Evolutionary conservation across 2,113 vertebrate species (phyloP).

Genomic region (Myocastor coypus): DNA sequence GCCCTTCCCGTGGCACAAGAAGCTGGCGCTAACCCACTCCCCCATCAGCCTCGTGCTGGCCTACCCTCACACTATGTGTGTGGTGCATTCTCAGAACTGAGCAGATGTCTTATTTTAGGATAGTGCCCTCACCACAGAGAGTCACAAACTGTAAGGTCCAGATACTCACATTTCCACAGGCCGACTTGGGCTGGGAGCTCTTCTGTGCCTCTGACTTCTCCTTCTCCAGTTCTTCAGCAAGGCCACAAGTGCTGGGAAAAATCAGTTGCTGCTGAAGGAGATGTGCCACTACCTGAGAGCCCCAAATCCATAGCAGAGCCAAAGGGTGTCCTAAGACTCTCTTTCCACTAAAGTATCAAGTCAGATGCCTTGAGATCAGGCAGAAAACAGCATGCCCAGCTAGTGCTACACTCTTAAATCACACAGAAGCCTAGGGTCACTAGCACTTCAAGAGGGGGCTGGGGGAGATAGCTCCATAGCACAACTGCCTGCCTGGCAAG

Average conservation of each 20-base stretch:
- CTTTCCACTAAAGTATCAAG: neutral
- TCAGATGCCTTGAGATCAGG: neutral
- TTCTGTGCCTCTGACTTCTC: slow-evolving; percentile 83
- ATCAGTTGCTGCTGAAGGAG: slow-evolving; percentile 62
- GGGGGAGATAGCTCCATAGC: too few relatives aligned
- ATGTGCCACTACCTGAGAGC: neutral
- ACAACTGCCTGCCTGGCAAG: too few relatives aligned
- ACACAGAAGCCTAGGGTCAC: neutral
- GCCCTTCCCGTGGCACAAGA: accelerated
- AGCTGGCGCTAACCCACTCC: too few relatives aligned
- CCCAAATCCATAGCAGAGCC: neutral
- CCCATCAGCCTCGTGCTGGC: accelerated
- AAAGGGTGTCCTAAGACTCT: neutral
- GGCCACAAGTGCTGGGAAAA: slow-evolving; percentile 92
- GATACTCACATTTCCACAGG: slow-evolving; percentile 95
- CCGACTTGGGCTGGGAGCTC: slow-evolving; percentile 89
- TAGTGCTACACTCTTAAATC: neutral
- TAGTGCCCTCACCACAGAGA: accelerated
- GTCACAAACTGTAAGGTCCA: neutral
- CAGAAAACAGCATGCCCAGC: neutral
- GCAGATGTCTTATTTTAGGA: neutral
- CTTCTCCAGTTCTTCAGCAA: slow-evolving; percentile 95
- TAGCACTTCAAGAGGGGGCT: neutral
- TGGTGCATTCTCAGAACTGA: neutral
- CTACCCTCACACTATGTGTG: accelerated